Conservation (phyloP, 2,113 vertebrate genomes). For the Elaphurus davidianus region DNA sequence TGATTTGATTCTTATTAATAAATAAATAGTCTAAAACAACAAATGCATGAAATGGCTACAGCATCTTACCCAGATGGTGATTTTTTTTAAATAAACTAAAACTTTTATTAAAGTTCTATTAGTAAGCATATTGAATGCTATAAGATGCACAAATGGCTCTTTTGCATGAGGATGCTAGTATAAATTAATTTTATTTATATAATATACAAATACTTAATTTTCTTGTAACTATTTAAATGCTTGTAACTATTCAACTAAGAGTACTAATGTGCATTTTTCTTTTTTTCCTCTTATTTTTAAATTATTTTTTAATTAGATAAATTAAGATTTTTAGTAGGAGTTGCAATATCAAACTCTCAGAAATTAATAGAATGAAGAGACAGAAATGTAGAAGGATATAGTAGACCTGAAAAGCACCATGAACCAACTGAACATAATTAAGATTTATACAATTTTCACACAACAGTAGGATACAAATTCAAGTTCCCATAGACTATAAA, state of each 20-base stretch:
- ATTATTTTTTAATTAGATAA: background rate
- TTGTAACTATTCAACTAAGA: background rate
- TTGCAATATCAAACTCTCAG: background rate
- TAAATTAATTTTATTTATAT: background rate
- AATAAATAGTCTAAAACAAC: background rate
- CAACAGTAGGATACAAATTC: background rate
- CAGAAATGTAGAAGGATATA: background rate
- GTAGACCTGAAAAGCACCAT: background rate
- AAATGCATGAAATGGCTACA: background rate
- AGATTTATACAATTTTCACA: background rate
- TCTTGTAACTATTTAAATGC: background rate
- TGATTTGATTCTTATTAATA: background rate
- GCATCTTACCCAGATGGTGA: background rate
- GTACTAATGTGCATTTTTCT: background rate
- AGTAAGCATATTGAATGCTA: background rate
- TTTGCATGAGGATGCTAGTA: background rate
- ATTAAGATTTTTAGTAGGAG: background rate
- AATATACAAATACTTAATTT: background rate
- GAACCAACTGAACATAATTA: background rate
- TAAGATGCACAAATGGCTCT: background rate
- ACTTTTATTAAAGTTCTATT: background rate
- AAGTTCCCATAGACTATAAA: background rate
- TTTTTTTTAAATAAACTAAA: background rate
- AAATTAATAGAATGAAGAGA: background rate
- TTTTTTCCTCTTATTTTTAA: background rate